phyloP scores from a whole-genome alignment of 2,797 vertebrate genomes.

The Thripadectes ignobilis region DNA sequence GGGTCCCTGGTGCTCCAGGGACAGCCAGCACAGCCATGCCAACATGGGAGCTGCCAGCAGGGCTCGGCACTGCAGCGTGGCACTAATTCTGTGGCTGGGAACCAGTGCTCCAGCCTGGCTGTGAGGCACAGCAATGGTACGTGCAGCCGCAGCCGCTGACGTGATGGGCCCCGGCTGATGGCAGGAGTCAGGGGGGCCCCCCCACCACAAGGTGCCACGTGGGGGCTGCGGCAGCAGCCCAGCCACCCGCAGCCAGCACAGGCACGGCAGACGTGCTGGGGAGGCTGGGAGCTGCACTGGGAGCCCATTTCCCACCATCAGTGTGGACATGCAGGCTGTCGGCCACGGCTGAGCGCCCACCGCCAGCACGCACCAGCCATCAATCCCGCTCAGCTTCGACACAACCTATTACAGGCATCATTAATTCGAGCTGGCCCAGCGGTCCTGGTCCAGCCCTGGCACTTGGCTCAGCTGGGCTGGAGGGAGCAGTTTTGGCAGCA shows the following conservation, averaged over 20 bases:
- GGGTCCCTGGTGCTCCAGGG: neutral
- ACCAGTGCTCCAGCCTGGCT: neutral
- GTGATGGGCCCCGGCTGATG: rapidly evolving
- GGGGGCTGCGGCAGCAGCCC: neutral
- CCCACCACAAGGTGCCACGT: neutral
- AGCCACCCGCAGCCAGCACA: neutral
- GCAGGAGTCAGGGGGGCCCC: neutral
- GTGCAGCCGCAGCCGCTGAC: rapidly evolving
- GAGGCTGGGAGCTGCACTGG: neutral
- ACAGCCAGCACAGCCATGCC: rapidly evolving
- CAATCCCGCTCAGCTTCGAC: neutral
- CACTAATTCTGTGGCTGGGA: rapidly evolving
- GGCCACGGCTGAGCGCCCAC: neutral
- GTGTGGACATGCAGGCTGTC: rapidly evolving
- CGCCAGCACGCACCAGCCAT: neutral
- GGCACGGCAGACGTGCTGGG: rapidly evolving
- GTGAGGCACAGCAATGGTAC: rapidly evolving
- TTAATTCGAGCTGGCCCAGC: neutral
- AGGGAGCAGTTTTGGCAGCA: neutral
- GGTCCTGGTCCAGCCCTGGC: rapidly evolving
- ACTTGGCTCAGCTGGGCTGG: rapidly evolving
- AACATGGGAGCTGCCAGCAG: rapidly evolving
- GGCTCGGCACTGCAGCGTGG: neutral
- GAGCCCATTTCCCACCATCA: neutral
- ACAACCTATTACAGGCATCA: neutral